These are phyloP conservation scores for Parnassius apollo DNA, from an alignment of 2,888 invertebrate genomes.

Conservation along the genomic window DNA sequence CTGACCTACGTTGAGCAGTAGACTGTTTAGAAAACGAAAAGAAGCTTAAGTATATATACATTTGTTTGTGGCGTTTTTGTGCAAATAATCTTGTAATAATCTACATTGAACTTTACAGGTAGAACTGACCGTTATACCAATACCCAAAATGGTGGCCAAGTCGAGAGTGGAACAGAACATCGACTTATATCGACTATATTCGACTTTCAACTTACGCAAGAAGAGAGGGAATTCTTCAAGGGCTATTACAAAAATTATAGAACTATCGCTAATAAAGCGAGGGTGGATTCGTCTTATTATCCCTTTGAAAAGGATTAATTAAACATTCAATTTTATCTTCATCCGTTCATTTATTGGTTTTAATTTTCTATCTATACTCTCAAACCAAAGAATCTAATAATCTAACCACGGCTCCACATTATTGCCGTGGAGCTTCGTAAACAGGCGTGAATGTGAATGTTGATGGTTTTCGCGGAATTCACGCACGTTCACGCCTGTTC, in stretches of 20 bases:
- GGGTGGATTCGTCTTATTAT: constrained; percentile 49
- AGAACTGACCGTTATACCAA: constrained; percentile 60
- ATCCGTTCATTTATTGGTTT: background rate
- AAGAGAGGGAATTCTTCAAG: constrained; percentile 44
- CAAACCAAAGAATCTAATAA: too few species aligned
- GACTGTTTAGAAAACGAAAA: too few species aligned
- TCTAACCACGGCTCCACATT: too few species aligned
- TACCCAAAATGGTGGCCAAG: constrained; percentile 58
- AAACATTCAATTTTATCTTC: background rate
- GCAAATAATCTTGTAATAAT: background rate
- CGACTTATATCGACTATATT: too few species aligned
- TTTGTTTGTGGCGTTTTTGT: background rate
- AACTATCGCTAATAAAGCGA: constrained; percentile 41
- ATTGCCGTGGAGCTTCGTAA: too few species aligned
- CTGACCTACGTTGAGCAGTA: too few species aligned
- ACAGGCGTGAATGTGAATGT: too few species aligned
- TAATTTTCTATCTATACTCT: too few species aligned
- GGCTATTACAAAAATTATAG: constrained; percentile 51
- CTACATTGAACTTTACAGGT: constrained; percentile 41
- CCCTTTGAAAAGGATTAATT: constrained; percentile 42
- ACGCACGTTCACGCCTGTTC: too few species aligned
- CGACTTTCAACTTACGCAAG: constrained; percentile 52
- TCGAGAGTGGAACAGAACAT: constrained; percentile 54
- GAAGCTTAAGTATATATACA: too few species aligned
- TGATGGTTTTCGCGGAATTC: too few species aligned